Conservation (phyloP, 1,140 invertebrate species). For the Wiebesia pumilae region DNA sequence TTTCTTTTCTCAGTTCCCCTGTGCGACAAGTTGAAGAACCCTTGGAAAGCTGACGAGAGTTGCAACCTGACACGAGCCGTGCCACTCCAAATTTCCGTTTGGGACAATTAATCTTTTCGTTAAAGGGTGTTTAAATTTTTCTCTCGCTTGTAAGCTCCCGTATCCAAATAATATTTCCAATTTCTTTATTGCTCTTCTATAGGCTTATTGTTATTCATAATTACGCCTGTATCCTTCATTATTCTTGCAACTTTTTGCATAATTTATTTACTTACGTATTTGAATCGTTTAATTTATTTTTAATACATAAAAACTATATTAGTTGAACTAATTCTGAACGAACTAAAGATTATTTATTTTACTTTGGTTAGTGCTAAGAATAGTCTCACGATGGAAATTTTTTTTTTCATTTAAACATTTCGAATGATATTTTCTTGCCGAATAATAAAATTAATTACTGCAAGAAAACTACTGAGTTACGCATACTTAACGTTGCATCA, state of each 20-base stretch:
- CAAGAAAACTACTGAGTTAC: too few species aligned
- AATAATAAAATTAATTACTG: too few species aligned
- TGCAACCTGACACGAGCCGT: conserved; percentile 29
- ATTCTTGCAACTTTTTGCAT: neutral
- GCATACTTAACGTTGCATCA: too few species aligned
- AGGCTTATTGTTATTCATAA: neutral
- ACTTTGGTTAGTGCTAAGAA: too few species aligned
- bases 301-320: too few species aligned
- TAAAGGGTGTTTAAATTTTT: neutral
- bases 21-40: conserved; percentile 22
- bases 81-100: conserved; percentile 7
- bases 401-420: too few species aligned
- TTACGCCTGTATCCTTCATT: neutral
- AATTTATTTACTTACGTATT: neutral
- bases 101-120: neutral
- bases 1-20: conserved; percentile 22
- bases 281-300: too few species aligned
- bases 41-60: conserved; percentile 4
- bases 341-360: too few species aligned
- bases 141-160: neutral
- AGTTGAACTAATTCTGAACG: too few species aligned
- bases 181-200: neutral
- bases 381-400: too few species aligned
- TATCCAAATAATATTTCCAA: neutral
- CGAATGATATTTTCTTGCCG: too few species aligned